phyloP scores from a whole-genome alignment of 2,797 vertebrate genomes.

The Perdix hodgsoniae region DNA sequence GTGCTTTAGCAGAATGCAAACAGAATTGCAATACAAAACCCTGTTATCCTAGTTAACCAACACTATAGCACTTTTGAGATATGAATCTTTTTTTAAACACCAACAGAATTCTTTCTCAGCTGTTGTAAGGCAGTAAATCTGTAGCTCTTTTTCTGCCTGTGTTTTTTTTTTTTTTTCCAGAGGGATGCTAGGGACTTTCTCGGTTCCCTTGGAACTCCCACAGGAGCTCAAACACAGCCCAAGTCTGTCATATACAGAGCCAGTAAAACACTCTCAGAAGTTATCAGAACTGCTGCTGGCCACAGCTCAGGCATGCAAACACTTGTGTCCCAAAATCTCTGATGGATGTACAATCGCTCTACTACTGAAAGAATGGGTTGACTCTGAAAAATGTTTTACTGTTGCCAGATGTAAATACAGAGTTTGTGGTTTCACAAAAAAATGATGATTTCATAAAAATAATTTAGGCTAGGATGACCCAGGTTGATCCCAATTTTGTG shows the following conservation, averaged over 20 bases:
- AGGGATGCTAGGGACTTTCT: neutral
- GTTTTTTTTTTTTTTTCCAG: neutral
- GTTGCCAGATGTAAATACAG: neutral
- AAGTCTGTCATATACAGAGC: neutral
- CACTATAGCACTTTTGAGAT: neutral
- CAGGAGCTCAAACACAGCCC: neutral
- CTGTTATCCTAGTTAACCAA: neutral
- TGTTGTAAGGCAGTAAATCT: neutral
- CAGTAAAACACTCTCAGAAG: neutral
- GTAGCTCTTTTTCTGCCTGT: neutral
- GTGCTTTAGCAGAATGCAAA: neutral
- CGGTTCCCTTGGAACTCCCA: neutral
- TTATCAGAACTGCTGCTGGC: fast-evolving
- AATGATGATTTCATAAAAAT: neutral
- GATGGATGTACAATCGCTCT: neutral
- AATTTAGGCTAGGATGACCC: neutral
- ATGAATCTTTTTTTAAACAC: neutral
- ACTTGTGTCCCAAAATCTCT: neutral
- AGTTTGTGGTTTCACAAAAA: neutral
- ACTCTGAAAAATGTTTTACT: neutral
- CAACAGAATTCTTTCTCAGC: neutral
- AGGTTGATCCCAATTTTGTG: neutral
- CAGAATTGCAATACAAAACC: neutral
- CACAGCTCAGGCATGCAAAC: neutral
- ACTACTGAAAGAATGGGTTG: neutral